Base-by-base conservation (phyloP, 2,797 vertebrate genomes). In the Distichodus sexfasciatus region DNA sequence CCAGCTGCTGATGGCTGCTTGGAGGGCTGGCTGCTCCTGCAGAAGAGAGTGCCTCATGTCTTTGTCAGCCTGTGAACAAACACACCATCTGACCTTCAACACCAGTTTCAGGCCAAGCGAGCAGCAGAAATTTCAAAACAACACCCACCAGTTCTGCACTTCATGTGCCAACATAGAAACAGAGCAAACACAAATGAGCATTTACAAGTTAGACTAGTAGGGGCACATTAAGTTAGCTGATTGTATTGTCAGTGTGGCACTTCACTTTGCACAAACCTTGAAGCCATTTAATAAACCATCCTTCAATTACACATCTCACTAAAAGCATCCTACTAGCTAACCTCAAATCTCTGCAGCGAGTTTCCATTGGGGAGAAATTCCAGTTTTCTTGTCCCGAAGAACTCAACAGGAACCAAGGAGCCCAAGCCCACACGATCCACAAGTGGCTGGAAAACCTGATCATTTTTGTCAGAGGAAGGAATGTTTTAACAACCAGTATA, bases 391-490 rank as follows among this genome's bases (percentile, higher is more conserved):
- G 89, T 93, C 84, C 94, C 89, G 81, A 99, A 96, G 81, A 94
- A 98, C 82, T 98, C 95, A 40, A 99, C 92, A 58, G 97, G 94
- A 85, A 98, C 92, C 70, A 96, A 77, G 28, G 94, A 87, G 23
- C 95, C 95, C 78, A 99, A 88, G 47, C 97, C 96, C 72, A 98
- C 86, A 74, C 93, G 95, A 88, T 99, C 97, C 83, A 98, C 95
- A 17, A 99, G 83, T 31, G 94, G 91, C 77, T 94, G 96, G 79
- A 97, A 99, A 50, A 90, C 89, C 97, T 99, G 77, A 58, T n/a
- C 24, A 66, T 69, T 55, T n/a, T n/a, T 29, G 15, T 6, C 17
- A 38, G 7, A 62, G 17, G 3, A 28, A 19, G 48, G 26, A n/a
- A 1, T 2, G 23, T 29, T 60, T 46, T 8, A 43, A 23, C 24